A percentile compares a stretch with the other conserved stretches of the same genome.
Evolutionary conservation across 1,140 invertebrate species (phyloP).

Genomic region (Heliconius melpomene): DNA sequence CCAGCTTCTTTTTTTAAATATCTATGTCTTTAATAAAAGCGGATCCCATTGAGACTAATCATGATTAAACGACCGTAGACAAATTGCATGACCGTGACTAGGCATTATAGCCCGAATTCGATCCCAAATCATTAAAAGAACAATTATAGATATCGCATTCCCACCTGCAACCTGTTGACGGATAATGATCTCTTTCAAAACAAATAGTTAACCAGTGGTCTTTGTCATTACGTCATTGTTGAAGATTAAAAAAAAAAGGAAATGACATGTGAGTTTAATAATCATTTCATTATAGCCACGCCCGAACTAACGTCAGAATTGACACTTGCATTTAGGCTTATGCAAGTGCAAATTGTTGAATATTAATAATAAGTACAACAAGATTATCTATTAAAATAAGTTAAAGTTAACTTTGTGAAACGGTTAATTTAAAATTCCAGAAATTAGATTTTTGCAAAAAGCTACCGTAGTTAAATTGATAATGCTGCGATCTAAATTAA

Average conservation of each 20-base stretch:
- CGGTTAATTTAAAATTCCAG: neutral
- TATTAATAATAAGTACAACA: constrained; percentile 15
- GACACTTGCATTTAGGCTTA: constrained; percentile 18
- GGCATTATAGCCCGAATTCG: constrained; percentile 69
- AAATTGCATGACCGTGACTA: constrained; percentile 79
- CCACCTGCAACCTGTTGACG: constrained; percentile 77
- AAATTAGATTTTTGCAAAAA: constrained; percentile 28
- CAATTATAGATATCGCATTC: constrained; percentile 80
- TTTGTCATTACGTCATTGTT: constrained; percentile 36
- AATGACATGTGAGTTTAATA: constrained; percentile 32
- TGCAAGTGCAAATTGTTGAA: constrained; percentile 14
- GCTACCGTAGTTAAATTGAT: constrained; percentile 19
- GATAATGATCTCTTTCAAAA: constrained; percentile 78
- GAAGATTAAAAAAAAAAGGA: constrained; percentile 39
- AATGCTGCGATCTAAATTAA: constrained; percentile 15
- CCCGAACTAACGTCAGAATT: constrained; percentile 12
- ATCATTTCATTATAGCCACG: constrained; percentile 26
- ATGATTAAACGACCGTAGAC: constrained; percentile 80
- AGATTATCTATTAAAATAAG: constrained; percentile 27
- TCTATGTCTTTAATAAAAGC: constrained; percentile 74
- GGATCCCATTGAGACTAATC: constrained; percentile 78
- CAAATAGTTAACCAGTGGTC: constrained; percentile 64
- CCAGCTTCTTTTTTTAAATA: constrained; percentile 63
- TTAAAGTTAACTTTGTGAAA: constrained; percentile 21
- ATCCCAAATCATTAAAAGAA: constrained; percentile 80